Conservation (phyloP, 2,888 invertebrate species). For the Pseudanteris insignis region DNA sequence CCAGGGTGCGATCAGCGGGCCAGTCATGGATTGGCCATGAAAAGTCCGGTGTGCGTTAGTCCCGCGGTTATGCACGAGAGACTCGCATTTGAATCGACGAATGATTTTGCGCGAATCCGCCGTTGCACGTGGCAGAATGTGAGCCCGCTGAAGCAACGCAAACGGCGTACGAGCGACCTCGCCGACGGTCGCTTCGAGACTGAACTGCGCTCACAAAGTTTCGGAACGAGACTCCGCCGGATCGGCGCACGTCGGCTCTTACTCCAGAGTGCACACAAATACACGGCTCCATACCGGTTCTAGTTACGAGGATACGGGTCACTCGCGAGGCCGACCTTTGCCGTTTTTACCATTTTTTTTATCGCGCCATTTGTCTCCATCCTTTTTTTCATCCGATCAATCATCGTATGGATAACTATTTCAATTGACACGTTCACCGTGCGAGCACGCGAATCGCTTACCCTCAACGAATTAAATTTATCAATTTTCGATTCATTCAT, state of each 20-base stretch:
- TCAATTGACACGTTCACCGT: no score
- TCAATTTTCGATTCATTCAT: no score
- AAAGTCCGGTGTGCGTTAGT: no score
- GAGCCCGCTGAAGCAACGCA: slow-evolving; percentile 20
- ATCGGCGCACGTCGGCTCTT: slow-evolving; percentile 27
- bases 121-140: slow-evolving; percentile 39
- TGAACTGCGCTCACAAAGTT: slow-evolving; percentile 27
- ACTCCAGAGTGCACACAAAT: slow-evolving; percentile 23
- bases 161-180: slow-evolving; percentile 38
- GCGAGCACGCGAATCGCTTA: no score
- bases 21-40: no score
- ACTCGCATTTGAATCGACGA: no score
- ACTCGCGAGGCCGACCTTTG: neutral
- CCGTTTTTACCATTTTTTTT: neutral
- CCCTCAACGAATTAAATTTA: no score
- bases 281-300: slow-evolving; percentile 28
- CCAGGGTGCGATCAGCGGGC: no score
- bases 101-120: slow-evolving; percentile 12
- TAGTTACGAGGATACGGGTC: slow-evolving; percentile 29
- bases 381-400: no score
- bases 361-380: no score
- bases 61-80: no score
- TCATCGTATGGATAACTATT: no score
- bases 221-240: slow-evolving; percentile 6
- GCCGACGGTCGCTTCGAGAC: slow-evolving; percentile 41